Base-by-base conservation (phyloP, 2,888 invertebrate genomes). In the Cosmia pyralina region DNA sequence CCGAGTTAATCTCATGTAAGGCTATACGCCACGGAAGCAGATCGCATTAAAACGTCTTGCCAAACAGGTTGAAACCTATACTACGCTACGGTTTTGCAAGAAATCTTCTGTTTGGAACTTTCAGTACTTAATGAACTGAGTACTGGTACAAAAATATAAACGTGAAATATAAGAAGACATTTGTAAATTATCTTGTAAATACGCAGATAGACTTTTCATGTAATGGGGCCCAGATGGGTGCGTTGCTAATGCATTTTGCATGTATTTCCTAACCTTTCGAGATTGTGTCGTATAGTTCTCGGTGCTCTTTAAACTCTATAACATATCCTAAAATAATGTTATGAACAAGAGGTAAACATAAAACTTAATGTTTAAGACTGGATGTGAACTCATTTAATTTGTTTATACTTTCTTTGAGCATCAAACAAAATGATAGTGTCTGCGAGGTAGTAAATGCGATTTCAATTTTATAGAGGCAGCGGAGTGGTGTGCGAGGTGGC, bases 1-100 rank as follows among this genome's bases (percentile, higher is more conserved):
- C 91, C 88, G 91, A 88, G 92, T 95, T 96, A 96, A 96, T 96
- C 94, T 95, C 95, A 93, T 94, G 95, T 95, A 94, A 94, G 94
- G 92, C 93, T 93, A 93, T 91, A 94, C 92, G 90, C 88, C 85
- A 87, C 89, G 90, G 90, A 92, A 94, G 91, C 91, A 93, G 92
- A 92, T 90, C 90, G 85, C 90, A 92, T 93, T 93, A 93, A 92
- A 91, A 91, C 88, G 88, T 92, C 90, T 91, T 89, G 89, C 85
- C 89, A 87, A 90, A 85, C 88, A 89, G 85, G 87, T 90, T 84
- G 77, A 88, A 87, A 88, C 65, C 78, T 79, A 79, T 72, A 46
- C n/a, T 5, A 69, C 73, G 48, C 65, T 65, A 71, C 46, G 22
- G 50, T 70, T 65, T 34, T 69, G 64, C 38, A 68, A n/a, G 19